phyloP scores from a whole-genome alignment of 2,888 invertebrate genomes.

The Ophion costatus region DNA sequence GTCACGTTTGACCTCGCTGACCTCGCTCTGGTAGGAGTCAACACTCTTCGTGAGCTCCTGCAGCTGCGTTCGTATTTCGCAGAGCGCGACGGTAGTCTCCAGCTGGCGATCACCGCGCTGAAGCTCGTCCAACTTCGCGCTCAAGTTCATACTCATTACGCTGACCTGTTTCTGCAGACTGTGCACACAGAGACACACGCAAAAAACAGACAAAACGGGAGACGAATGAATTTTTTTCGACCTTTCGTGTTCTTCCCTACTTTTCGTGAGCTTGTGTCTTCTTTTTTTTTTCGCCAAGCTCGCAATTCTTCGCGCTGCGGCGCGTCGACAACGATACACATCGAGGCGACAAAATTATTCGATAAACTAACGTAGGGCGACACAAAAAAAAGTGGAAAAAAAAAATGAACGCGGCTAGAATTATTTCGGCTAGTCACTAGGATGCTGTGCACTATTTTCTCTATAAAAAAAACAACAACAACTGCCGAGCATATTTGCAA shows the following conservation, averaged over 20 bases:
- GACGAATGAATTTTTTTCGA: slow-evolving; percentile 48
- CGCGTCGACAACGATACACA: slow-evolving; percentile 51
- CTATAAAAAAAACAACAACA: slow-evolving; percentile 16
- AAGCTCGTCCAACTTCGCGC: slow-evolving; percentile 96
- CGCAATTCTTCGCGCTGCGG: slow-evolving; percentile 5
- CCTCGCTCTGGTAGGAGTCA: slow-evolving; percentile 97
- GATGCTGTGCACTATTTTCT: slow-evolving; percentile 54
- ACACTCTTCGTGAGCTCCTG: slow-evolving; percentile 97
- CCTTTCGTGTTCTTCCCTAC: slow-evolving; percentile 11
- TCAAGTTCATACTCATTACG: slow-evolving; percentile 98
- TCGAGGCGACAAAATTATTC: slow-evolving; percentile 37
- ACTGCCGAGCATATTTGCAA: slow-evolving; percentile 63
- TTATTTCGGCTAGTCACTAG: slow-evolving; percentile 56
- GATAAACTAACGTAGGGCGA: not conserved
- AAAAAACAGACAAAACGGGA: slow-evolving; percentile 35
- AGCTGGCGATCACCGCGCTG: slow-evolving; percentile 93
- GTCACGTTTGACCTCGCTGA: slow-evolving; percentile 96
- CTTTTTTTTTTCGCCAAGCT: slow-evolving; percentile 21
- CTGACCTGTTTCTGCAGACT: slow-evolving; percentile 99
- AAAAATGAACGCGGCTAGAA: slow-evolving; percentile 45
- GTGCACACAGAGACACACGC: slow-evolving; percentile 76
- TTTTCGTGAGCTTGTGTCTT: not conserved
- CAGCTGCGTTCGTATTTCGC: slow-evolving; percentile 96
- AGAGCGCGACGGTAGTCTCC: slow-evolving; percentile 96
- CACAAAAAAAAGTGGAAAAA: slow-evolving; percentile 1